Percentiles rank a stretch among this genome's conserved stretches.
Conservation (phyloP, 37 sponge, comb jelly and placozoan species). For the Oopsacas minuta region DNA sequence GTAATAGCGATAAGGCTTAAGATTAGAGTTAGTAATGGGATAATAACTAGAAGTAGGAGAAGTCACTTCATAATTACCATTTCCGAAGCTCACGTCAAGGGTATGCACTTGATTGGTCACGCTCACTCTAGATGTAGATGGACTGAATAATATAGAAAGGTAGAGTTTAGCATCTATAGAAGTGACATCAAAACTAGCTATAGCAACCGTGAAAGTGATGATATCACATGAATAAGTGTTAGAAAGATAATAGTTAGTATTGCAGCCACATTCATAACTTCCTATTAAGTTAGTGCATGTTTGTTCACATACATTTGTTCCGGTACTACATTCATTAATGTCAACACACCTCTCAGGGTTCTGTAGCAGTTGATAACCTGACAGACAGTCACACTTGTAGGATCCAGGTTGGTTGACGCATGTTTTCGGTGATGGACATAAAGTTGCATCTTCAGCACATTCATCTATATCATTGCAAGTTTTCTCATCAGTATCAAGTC, state of each 20-base stretch:
- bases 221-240: background rate
- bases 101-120: conserved; percentile 5
- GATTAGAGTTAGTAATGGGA: background rate
- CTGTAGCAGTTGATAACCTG: background rate
- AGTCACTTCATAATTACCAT: background rate
- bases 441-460: background rate
- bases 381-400: background rate
- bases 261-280: background rate
- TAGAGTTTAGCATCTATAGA: background rate
- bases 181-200: background rate
- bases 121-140: background rate
- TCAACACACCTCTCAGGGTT: background rate
- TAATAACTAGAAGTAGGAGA: background rate
- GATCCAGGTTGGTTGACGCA: conserved; percentile 5
- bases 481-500: background rate
- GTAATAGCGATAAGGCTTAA: background rate
- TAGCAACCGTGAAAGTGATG: background rate
- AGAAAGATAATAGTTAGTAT: conserved; percentile 5
- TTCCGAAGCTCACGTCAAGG: background rate
- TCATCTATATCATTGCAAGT: background rate
- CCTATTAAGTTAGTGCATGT: background rate
- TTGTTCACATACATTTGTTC: background rate
- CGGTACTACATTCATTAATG: background rate
- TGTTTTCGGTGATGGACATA: background rate
- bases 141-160: background rate